Evolutionary conservation across 2,888 invertebrate species (phyloP).

Genomic region (Willowsia nigromaculata): DNA sequence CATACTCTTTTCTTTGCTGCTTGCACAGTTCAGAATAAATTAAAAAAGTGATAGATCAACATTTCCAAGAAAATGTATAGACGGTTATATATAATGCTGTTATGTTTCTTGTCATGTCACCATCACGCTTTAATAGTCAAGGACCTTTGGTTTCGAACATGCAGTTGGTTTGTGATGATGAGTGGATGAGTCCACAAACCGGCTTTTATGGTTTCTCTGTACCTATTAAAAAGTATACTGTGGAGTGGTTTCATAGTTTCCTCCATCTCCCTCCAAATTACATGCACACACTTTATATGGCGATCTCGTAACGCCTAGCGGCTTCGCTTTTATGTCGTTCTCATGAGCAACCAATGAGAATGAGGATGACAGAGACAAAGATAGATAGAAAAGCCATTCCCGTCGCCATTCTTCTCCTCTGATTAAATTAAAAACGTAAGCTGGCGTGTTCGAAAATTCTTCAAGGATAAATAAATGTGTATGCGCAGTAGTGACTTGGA

Average conservation of each 20-base stretch:
- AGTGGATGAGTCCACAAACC: not conserved
- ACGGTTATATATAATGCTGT: too few relatives aligned
- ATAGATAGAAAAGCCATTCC: not conserved
- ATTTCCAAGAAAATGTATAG: not conserved
- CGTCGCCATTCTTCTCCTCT: not conserved
- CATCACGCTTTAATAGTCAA: not conserved
- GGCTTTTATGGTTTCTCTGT: not conserved
- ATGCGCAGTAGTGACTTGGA: too few relatives aligned
- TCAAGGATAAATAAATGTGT: too few relatives aligned
- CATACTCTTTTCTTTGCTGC: not conserved
- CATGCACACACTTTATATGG: constrained; percentile 4
- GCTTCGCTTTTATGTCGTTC: not conserved
- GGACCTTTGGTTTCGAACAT: not conserved
- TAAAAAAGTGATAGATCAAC: constrained; percentile 29
- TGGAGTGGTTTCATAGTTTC: not conserved
- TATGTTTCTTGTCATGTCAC: too few relatives aligned
- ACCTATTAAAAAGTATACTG: not conserved
- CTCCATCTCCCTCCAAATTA: not conserved
- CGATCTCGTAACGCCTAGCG: constrained; percentile 3
- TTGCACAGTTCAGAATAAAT: not conserved
- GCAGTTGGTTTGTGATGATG: not conserved
- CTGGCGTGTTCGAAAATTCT: not conserved
- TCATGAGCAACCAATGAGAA: not conserved
- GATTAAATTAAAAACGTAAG: not conserved
- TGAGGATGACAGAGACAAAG: not conserved